Evolutionary conservation across 2,113 vertebrate species (phyloP), one percentile per base, ranked within the genome.

Genomic region (Elephas maximus): DNA sequence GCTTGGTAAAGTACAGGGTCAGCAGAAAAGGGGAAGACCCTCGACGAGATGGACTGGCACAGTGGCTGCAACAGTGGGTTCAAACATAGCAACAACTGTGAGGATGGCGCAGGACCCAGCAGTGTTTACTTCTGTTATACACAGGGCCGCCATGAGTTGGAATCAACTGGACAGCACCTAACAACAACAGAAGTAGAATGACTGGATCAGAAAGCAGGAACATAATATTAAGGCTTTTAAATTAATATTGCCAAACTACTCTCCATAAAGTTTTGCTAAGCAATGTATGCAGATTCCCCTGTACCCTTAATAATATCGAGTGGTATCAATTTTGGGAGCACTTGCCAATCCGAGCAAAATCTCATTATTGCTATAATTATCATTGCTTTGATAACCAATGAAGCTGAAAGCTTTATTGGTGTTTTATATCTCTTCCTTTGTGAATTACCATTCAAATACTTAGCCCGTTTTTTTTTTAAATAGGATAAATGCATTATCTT

Each of bases 381-480:
- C 26, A 83, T 12, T 93, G 69, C 9, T 94, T 92, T 90, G 53
- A 85, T 93, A 96, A 69, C 20, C 74, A 95, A 60, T 62, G 44
- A 95, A n/a, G 10, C 51, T 92, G 28, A 96, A 74, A 95, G 60
- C 80, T 90, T 90, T 92, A 79, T 30, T 79, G 14, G 17, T 92
- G 28, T 76, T 84, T 95, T 88, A 67, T 74, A 76, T 37, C 9
- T 92, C 76, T 53, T 93, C 60, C 82, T 73, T 85, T 71, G 20
- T 94, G 30, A 90, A 92, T 91, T 84, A 84, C 8, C 53, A 89
- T 45, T 90, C 51, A 80, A 12, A 93, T 77, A 80, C 21, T 80
- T 88, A 85, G 21, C 12, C 33, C 15, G 37, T 71, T 88, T 95
- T 37, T 37, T 91, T 94, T 41, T 84, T 15, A 44, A 76, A 24